Base-by-base conservation (phyloP, 2,113 vertebrate genomes). In the Marmota flaviventris region DNA sequence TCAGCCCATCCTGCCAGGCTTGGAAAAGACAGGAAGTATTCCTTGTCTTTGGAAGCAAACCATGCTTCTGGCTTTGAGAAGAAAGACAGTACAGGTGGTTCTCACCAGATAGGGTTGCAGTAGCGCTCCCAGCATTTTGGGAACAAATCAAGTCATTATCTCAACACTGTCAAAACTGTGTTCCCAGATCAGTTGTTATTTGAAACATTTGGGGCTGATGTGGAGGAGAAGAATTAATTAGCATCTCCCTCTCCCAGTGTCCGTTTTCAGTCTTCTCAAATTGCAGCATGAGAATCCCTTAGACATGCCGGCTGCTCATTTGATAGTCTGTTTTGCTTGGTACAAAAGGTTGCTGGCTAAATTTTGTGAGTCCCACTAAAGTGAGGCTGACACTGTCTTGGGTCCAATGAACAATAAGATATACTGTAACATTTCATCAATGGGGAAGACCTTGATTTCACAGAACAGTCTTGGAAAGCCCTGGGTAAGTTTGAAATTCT, bases 201-300 rank as follows among this genome's bases (percentile, higher is more conserved):
- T 39, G 93, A 91, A 97, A 93, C 93, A 29, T 91, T 94, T 77
- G 87, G 85, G 91, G 70, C 94, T n/a, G 51, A 72, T 51, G 79
- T n/a, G 61, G 48, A 51, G 48, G 92, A 89, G 91, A 53, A 76
- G 95, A 81, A 84, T 85, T 96, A 87, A 95, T 96, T 86, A 93
- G 95, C 75, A 51, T 67, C 72, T 70, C 92, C 29, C 18, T 90
- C 29, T 53, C 53, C 56, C 1, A 51, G 96, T 96, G 78, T 97
- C 96, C 85, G 58, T 94, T 97, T 97, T 77, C 96, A 98, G 93
- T 39, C 94, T 87, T 95, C 98, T 98, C 96, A 8, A 29, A 34
- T 96, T 94, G 86, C 94, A 82, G 72, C 51, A 7, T 16, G 34
- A 84, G 58, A 63, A 24, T n/a, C 56, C 48, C 27, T 78, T 45